phyloP scores from a whole-genome alignment of 2,113 vertebrate genomes.

The Phaethornis superciliosus region DNA sequence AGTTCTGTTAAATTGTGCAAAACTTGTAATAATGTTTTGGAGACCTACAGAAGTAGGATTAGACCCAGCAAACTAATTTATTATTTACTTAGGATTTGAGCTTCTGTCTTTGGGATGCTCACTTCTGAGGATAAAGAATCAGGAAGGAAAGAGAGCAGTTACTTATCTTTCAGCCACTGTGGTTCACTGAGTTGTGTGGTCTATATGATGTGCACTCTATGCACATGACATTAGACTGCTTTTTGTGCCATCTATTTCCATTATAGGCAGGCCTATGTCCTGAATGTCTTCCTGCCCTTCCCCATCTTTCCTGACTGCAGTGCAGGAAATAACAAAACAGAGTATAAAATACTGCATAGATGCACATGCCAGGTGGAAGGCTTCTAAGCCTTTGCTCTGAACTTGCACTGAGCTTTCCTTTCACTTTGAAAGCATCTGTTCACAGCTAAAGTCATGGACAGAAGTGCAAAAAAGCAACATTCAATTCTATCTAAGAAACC shows the following conservation, averaged over 20 bases:
- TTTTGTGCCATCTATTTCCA: constrained; percentile 14
- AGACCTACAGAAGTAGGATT: background rate
- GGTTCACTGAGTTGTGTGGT: constrained; percentile 48
- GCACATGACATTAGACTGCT: background rate
- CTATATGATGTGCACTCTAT: background rate
- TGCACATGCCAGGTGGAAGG: background rate
- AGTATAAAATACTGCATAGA: background rate
- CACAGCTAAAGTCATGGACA: background rate
- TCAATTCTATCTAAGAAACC: background rate
- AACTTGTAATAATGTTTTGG: background rate
- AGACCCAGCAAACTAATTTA: background rate
- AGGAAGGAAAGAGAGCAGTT: constrained; percentile 59
- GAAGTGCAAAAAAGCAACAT: background rate
- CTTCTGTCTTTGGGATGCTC: background rate
- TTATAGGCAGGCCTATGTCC: background rate
- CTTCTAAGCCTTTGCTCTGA: background rate
- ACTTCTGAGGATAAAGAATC: background rate
- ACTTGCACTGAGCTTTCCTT: background rate
- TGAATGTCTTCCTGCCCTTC: constrained; percentile 57
- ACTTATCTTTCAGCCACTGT: constrained; percentile 3
- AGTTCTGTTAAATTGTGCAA: background rate
- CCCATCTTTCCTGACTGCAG: constrained; percentile 32
- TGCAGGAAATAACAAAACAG: constrained; percentile 22
- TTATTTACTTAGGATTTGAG: background rate
- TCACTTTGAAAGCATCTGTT: background rate